Conservation (phyloP, 2,113 vertebrate genomes). For the Colinus virginianus region DNA sequence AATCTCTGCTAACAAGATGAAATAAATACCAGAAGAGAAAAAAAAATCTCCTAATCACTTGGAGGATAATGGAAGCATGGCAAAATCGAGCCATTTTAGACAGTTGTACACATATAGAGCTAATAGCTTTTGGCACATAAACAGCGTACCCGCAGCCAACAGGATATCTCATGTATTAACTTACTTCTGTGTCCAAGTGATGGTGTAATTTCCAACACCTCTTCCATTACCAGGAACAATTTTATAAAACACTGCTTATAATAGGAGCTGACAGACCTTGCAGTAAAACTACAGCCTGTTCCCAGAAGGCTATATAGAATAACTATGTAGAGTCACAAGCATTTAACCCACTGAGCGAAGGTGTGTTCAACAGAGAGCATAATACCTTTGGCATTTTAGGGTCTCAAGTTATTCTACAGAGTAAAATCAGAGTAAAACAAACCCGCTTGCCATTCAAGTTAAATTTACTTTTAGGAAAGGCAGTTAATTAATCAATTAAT, state of each 20-base stretch:
- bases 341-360: background rate
- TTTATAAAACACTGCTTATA: conserved; percentile 18
- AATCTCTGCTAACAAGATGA: conserved; percentile 6
- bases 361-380: background rate
- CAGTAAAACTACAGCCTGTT: background rate
- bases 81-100: background rate
- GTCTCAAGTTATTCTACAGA: background rate
- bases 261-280: background rate
- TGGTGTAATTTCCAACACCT: background rate
- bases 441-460: background rate
- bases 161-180: background rate
- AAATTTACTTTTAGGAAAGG: background rate
- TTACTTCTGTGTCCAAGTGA: background rate
- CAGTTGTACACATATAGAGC: background rate
- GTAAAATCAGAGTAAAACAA: background rate
- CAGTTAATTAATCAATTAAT: background rate
- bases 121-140: background rate
- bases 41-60: background rate
- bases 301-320: background rate
- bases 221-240: background rate
- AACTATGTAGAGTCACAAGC: background rate
- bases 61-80: background rate
- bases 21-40: conserved; percentile 21
- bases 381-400: background rate
- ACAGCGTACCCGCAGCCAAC: background rate